Evolutionary conservation across 2,888 invertebrate genomes (phyloP).

Genomic region (Esperia sulphurella): DNA sequence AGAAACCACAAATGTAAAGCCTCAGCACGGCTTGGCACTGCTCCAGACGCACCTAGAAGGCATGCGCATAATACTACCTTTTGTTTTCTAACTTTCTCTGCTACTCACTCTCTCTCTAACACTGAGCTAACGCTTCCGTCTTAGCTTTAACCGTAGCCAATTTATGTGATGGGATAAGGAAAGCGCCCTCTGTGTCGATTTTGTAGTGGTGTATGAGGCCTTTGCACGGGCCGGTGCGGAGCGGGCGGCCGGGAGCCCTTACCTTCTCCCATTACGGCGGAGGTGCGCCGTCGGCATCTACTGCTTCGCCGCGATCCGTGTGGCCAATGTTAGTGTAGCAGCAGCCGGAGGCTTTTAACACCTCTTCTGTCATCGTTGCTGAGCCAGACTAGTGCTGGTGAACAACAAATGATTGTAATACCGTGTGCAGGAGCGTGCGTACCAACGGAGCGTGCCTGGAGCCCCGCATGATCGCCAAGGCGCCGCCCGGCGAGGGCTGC

Average conservation of each 20-base stretch:
- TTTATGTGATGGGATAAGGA: slow-evolving; percentile 86
- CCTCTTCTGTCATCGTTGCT: slow-evolving; percentile 69
- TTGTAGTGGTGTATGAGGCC: slow-evolving; percentile 60
- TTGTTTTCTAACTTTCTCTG: slow-evolving; percentile 65
- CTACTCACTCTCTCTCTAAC: slow-evolving; percentile 67
- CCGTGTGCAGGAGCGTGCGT: slow-evolving; percentile 64
- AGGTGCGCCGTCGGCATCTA: slow-evolving; percentile 73
- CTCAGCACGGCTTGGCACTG: slow-evolving; percentile 73
- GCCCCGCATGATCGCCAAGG: slow-evolving; percentile 86
- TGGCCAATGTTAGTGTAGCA: slow-evolving; percentile 59
- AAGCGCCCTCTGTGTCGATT: slow-evolving; percentile 82
- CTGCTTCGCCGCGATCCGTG: slow-evolving; percentile 69
- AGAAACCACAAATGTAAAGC: slow-evolving; percentile 72
- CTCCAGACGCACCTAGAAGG: slow-evolving; percentile 68
- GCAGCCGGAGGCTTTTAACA: slow-evolving; percentile 71
- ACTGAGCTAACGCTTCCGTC: slow-evolving; percentile 66
- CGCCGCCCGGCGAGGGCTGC: slow-evolving; percentile 91
- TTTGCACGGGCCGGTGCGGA: slow-evolving; percentile 43
- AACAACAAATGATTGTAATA: slow-evolving; percentile 32
- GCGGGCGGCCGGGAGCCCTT: slow-evolving; percentile 78
- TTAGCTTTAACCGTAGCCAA: slow-evolving; percentile 65
- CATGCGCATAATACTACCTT: slow-evolving; percentile 56
- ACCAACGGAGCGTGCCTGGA: slow-evolving; percentile 83
- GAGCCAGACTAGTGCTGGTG: slow-evolving; percentile 23
- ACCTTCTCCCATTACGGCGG: slow-evolving; percentile 81